Base-by-base conservation (phyloP, 2,888 invertebrate genomes). In the Brachyopa scutellaris region DNA sequence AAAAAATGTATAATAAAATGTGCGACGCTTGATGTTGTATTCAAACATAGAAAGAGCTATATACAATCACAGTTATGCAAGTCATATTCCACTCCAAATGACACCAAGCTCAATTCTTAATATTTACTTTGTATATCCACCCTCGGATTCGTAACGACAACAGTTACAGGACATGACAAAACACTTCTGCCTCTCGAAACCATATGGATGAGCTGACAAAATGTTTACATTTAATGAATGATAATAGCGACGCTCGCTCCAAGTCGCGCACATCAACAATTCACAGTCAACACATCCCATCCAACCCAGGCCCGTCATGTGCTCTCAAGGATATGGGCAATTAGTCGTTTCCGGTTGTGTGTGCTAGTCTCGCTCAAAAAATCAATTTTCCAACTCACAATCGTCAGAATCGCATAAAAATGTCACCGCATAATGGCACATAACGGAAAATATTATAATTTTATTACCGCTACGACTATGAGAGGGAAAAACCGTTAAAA, bases 381-480 rank as follows among this genome's bases (percentile, higher is more conserved):
- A 77, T 77, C 77, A 77, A 77, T 76, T 82, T 70, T 29, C 51
- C 64, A 61, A 70, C 38, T 47, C 31, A 26, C 26, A 74, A 79
- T 74, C 38, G 70, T 51, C 19, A 19, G 47, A 36, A 19, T 66
- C 82, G 72, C 82, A 82, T 82, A 82, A 82, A 77, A 82, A 66
- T 70, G 77, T 72, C 82, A 77, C 77, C 82, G 82, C 82, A 82
- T 72, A 82, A 82, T 82, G 70, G 64, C 38, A 61, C 70, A 77
- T 72, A 82, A 82, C 77, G 61, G 82, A 26, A 82, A 82, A 77
- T 82, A 82, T 82, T 82, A 72, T 82, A 82, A 82, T 82, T 82
- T 82, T 82, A 82, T 82, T 82, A 77, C 82, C 26, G n/a, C n/a
- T 62, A 45, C 8, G 13, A 8, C 57, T 8, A 3, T 2, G 31